Base-by-base conservation (phyloP, 2,797 vertebrate genomes). In the Scomberomorus guttatus region DNA sequence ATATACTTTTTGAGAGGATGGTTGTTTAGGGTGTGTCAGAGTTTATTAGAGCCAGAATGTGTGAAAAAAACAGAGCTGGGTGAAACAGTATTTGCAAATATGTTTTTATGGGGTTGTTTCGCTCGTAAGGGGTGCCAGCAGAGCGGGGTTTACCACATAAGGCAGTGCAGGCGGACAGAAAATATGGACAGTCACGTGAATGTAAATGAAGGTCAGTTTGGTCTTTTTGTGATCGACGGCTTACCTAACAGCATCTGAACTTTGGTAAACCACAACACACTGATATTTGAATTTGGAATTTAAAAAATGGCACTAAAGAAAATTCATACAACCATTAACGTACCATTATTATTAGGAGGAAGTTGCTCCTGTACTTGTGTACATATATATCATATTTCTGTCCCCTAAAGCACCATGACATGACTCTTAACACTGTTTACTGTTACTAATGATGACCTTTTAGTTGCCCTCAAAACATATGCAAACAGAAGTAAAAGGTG, bases 1-100 rank as follows among this genome's bases (percentile, higher is more conserved):
- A 79, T 67, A 83, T 83, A 29, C 86, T 91, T 84, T 86, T 57
- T 86, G 83, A 90, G 86, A 79, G 83, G 58, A 37, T 39, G 82
- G 84, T 88, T 90, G 89, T 90, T 91, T 87, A 88, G 92, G 92
- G 92, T 89, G 88, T 87, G 84, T 91, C 87, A 88, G 32, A 78
- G 79, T 82, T 80, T 87, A 92, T 94, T 93, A 93, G 90, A 25
- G 34, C 59, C 84, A 91, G 88, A 93, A 93, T 90, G 84, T 93
- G 90, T 91, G 80, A 87, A 89, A 91, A 85, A 91, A 89, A 39
- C 81, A 91, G 85, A 84, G 67, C 80, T 8, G 79, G 75, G 72
- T 18, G 37, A 86, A 90, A 79, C 60, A 17, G 72, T 55, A 76
- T 86, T 84, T 69, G 61, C 37, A 75, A 88, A 91, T 73, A 66